Evolutionary conservation across 2,113 vertebrate species (phyloP).

Genomic region (Gallinago paraguaiae): DNA sequence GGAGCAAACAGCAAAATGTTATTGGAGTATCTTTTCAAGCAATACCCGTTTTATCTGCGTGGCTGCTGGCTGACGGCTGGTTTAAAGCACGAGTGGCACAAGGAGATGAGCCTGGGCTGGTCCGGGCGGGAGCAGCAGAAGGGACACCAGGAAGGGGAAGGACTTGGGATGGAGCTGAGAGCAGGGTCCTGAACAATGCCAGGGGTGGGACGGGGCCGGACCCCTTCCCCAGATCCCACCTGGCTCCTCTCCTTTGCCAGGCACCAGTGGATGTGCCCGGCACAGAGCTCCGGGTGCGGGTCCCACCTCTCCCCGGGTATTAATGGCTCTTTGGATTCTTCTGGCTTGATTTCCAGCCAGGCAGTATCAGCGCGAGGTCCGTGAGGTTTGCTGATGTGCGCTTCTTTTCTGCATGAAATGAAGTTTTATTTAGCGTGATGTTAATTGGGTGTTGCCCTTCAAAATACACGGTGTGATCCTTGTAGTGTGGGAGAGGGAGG

Average conservation of each 20-base stretch:
- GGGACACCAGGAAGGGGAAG: not conserved
- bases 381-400: not conserved
- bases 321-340: accelerated
- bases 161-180: not conserved
- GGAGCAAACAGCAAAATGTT: not conserved
- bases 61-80: not conserved
- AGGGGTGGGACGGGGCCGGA: not conserved
- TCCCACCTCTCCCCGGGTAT: accelerated
- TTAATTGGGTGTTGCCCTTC: slow-evolving; percentile 17
- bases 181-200: not conserved
- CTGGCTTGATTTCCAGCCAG: not conserved
- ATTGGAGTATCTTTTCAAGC: not conserved
- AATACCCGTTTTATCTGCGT: accelerated
- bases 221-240: not conserved
- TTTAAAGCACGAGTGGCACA: not conserved
- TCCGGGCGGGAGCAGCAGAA: not conserved
- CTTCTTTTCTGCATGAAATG: not conserved
- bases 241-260: not conserved
- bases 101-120: not conserved
- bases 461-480: not conserved
- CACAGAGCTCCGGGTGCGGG: accelerated
- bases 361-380: accelerated
- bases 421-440: not conserved
- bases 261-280: not conserved
- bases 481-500: accelerated